phyloP scores from a whole-genome alignment of 2,113 vertebrate species.

The Catharus fuscescens region DNA sequence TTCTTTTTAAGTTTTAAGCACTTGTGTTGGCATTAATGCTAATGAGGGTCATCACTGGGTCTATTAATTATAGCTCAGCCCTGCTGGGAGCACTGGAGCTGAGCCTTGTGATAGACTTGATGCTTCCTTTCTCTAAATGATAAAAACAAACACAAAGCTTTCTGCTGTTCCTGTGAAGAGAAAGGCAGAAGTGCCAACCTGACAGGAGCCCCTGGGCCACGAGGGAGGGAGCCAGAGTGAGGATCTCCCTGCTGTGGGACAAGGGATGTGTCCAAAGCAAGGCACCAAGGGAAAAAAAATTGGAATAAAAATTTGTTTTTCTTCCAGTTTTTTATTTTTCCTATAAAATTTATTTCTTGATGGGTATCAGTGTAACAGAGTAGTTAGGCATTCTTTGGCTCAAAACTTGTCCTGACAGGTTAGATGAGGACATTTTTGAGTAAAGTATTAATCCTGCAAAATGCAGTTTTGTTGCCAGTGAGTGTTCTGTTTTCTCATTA shows the following conservation, averaged over 20 bases:
- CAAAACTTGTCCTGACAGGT: accelerated
- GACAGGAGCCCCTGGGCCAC: not conserved
- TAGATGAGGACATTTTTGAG: not conserved
- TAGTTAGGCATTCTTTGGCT: not conserved
- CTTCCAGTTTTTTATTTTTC: not conserved
- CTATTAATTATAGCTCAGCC: not conserved
- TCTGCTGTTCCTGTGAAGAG: not conserved
- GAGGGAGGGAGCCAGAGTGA: not conserved
- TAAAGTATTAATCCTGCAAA: not conserved
- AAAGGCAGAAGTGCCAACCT: not conserved
- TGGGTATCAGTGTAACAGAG: not conserved
- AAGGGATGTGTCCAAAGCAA: not conserved
- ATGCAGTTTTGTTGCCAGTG: not conserved
- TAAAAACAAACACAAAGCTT: not conserved
- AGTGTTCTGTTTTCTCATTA: not conserved
- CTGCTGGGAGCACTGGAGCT: not conserved
- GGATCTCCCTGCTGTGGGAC: not conserved
- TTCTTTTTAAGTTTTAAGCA: not conserved
- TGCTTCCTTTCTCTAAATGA: not conserved
- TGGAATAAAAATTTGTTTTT: not conserved
- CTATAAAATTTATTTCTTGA: not conserved
- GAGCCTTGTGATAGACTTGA: not conserved
- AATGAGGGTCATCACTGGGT: not conserved
- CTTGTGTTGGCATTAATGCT: not conserved
- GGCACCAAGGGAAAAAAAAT: no score